phyloP scores from a whole-genome alignment of 2,113 vertebrate species.

The Prinia subflava region DNA sequence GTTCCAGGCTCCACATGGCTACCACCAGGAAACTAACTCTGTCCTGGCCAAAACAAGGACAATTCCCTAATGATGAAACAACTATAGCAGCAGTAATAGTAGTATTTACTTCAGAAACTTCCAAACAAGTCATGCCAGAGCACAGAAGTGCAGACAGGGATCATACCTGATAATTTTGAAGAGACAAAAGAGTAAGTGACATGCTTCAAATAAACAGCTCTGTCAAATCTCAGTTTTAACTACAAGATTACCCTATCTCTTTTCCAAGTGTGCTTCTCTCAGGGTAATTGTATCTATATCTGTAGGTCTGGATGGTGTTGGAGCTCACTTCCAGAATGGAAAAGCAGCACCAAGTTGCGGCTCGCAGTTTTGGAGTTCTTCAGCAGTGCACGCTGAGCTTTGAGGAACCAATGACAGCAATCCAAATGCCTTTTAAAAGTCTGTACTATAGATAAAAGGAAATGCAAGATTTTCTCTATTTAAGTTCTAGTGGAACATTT shows the following conservation, averaged over 20 bases:
- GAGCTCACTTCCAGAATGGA: not conserved
- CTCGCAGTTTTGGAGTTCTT: not conserved
- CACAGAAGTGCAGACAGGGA: not conserved
- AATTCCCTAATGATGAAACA: not conserved
- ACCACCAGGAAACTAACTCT: not conserved
- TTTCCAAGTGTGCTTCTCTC: not conserved
- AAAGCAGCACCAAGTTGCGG: not conserved
- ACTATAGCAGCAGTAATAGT: not conserved
- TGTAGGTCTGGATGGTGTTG: not conserved
- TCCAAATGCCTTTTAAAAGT: not conserved
- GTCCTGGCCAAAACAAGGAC: accelerated
- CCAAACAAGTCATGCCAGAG: not conserved
- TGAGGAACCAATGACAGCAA: not conserved
- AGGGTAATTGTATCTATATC: not conserved
- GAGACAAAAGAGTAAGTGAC: not conserved
- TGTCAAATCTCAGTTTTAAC: not conserved
- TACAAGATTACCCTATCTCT: not conserved
- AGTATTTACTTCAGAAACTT: not conserved
- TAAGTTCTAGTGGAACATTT: not conserved
- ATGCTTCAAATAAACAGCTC: not conserved
- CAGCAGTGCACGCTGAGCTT: accelerated
- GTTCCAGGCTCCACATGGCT: no score
- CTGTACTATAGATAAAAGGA: not conserved
- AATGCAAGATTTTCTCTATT: not conserved
- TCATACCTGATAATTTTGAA: not conserved